Evolutionary conservation across 2,888 invertebrate genomes (phyloP), one percentile per base, ranked within the genome.

Genomic region (Eristalinus aeneus): DNA sequence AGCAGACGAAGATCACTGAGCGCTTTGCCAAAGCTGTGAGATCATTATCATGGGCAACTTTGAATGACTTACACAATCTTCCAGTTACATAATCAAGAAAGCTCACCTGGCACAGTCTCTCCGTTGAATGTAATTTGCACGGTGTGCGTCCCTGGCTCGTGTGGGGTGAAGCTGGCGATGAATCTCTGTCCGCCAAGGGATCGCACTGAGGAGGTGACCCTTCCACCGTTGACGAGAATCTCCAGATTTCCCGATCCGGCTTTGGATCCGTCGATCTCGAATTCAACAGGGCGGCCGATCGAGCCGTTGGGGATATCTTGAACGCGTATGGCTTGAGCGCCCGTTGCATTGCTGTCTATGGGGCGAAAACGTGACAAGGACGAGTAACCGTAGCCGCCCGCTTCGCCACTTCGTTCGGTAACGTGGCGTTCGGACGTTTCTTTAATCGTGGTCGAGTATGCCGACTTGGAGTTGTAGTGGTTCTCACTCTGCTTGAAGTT

Each of bases 241-340:
- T 99, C 99, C 88, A 99, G 93, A 93, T 98, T 98, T 16, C 99
- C 99, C 2, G 98, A 97, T 46, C 99, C 99, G n/a, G 99, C 98
- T 88, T 95, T 95, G 80, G 97, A 96, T 76, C 98, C 98, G 93
- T 99, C 98, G 93, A 99, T 98, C 94, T 98, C 97, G 93, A 99
- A 99, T 93, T 98, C 97, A 71, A 98, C 98, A 72, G 98, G 97
- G 92, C 96, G 95, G 88, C 98, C 98, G 73, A 99, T 95, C 67
- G 96, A 94, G 88, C 98, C 98, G 93, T 97, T 96, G 2, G 97
- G 96, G 89, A 97, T 96, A 81, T 95, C 95, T 90, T 96, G 97
- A 72, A 99, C 97, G 91, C 95, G 94, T 90, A 99, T 97, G 89
- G 96, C 95, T 91, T 94, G 94, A 81, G 98, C 97, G 93, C 98